These are phyloP conservation scores for Heliconius charithonia DNA, from an alignment of 2,888 invertebrate species.

Conservation along the genomic window DNA sequence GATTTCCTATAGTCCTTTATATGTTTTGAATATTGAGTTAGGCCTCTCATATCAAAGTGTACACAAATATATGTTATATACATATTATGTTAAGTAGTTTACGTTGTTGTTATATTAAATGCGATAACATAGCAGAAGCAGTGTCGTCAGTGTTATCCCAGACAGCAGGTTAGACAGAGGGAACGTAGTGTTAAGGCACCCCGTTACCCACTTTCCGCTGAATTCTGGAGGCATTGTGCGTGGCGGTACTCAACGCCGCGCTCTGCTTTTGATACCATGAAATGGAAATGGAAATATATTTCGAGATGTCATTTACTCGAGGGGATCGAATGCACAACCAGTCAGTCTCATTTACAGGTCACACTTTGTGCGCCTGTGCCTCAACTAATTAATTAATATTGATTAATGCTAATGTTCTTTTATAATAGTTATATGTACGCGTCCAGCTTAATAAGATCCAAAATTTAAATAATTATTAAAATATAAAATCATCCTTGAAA, in stretches of 20 bases:
- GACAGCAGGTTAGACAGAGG: no score
- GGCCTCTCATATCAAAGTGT: not conserved
- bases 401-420: not conserved
- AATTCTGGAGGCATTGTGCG: no score
- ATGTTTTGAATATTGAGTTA: constrained; percentile 13
- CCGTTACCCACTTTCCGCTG: no score
- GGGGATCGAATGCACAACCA: not conserved
- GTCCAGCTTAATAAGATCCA: not conserved
- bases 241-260: no score
- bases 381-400: not conserved
- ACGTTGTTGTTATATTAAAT: not conserved
- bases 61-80: not conserved
- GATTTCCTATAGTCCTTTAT: constrained; percentile 20
- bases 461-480: not conserved
- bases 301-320: not conserved
- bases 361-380: no score
- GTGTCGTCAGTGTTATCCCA: not conserved
- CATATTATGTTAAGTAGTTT: not conserved
- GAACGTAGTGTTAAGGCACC: no score
- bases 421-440: not conserved
- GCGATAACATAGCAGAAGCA: not conserved
- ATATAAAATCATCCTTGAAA: not conserved
- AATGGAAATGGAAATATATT: no score
- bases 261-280: no score
- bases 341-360: no score